A percentile compares a stretch with the other conserved stretches of the same genome.
Evolutionary conservation across 2,888 invertebrate species (phyloP).

Genomic region (Temnothorax unifasciatus): DNA sequence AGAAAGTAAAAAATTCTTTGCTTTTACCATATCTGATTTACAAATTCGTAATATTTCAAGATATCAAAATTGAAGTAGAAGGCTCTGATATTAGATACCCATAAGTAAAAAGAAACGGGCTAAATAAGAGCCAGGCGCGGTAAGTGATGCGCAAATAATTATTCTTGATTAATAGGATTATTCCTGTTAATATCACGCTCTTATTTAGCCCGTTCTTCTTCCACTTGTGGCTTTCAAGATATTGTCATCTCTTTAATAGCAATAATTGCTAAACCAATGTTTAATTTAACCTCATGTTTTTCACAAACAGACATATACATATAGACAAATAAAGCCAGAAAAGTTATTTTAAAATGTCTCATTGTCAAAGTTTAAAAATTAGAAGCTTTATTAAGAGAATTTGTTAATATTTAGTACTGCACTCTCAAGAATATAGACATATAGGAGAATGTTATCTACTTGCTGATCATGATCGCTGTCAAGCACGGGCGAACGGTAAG

Average conservation of each 20-base stretch:
- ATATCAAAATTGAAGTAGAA: neutral
- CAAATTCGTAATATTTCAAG: neutral
- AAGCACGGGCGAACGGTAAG: neutral
- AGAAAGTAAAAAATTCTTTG: neutral
- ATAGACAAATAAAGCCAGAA: neutral
- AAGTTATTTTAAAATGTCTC: neutral
- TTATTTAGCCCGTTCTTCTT: no score
- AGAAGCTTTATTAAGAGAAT: neutral
- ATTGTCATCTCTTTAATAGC: neutral
- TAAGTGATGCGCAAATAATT: no score
- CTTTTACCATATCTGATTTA: neutral
- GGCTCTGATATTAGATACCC: no score
- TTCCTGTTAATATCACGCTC: no score
- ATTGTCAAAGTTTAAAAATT: neutral
- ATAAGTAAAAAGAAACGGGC: no score
- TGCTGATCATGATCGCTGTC: slow-evolving; percentile 26
- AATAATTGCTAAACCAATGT: neutral
- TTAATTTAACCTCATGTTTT: neutral
- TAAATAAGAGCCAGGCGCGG: no score
- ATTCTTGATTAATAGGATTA: no score
- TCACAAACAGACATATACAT: neutral
- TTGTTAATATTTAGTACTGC: neutral
- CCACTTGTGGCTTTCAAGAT: neutral
- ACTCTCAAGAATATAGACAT: neutral
- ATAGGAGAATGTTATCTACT: slow-evolving; percentile 17